phyloP scores from a whole-genome alignment of 1,140 invertebrate genomes.

The Gonioctena quinquepunctata region DNA sequence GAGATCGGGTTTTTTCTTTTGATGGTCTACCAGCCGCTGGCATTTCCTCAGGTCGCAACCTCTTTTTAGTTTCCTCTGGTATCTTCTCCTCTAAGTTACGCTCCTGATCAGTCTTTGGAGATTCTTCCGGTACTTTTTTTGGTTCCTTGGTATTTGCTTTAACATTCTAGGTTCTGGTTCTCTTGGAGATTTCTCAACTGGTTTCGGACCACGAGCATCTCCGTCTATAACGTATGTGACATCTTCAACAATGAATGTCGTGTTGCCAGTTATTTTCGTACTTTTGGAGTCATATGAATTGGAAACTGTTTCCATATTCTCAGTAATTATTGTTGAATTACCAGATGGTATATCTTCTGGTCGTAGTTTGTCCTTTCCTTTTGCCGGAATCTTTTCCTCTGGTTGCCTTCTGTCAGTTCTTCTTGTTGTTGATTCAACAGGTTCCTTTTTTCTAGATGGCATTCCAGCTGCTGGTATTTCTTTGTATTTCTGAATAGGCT shows the following conservation, averaged over 20 bases:
- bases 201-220: background rate
- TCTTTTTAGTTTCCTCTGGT: background rate
- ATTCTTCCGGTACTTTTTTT: background rate
- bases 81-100: background rate
- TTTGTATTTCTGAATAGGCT: background rate
- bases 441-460: background rate
- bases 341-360: background rate
- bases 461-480: conserved; percentile 6
- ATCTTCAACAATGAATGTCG: background rate
- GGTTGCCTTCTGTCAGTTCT: background rate
- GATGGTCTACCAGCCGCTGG: conserved; percentile 8
- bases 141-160: background rate
- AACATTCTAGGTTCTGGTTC: background rate
- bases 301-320: background rate
- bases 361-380: background rate
- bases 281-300: background rate
- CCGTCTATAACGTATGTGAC: background rate
- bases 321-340: background rate
- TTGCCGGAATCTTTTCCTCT: background rate
- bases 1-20: background rate
- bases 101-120: background rate
- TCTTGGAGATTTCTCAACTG: background rate
- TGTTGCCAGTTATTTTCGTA: background rate
- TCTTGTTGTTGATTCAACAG: background rate
- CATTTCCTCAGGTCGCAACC: background rate